Evolutionary conservation across 2,797 vertebrate species (phyloP).

Genomic region (Poecilia velifera): DNA sequence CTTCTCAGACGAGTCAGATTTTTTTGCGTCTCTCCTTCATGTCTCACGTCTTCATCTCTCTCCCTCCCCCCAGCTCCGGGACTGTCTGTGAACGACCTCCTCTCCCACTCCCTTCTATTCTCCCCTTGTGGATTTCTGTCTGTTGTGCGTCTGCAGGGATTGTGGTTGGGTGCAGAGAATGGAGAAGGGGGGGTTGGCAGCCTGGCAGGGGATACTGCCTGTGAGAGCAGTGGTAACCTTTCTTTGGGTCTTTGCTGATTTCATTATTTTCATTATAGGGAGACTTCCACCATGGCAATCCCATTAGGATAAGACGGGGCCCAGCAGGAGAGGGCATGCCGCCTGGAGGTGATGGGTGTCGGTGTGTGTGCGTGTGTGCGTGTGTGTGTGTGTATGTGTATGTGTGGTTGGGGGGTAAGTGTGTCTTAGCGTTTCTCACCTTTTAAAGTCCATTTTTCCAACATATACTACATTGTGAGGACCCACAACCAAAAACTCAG

Average conservation of each 20-base stretch:
- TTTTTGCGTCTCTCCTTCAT: conserved; percentile 28
- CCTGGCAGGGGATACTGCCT: conserved; percentile 52
- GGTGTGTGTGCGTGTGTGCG: conserved; percentile 33
- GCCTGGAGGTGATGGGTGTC: conserved; percentile 52
- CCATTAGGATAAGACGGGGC: conserved; percentile 76
- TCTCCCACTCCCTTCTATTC: conserved; percentile 19
- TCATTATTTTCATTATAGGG: conserved; percentile 77
- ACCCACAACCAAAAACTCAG: background rate
- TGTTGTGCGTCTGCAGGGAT: conserved; percentile 11
- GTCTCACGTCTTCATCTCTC: conserved; percentile 29
- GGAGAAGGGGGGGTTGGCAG: conserved; percentile 14
- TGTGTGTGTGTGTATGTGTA: conserved; percentile 21
- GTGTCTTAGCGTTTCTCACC: background rate
- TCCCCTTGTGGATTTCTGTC: conserved; percentile 42
- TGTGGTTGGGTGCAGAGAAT: background rate
- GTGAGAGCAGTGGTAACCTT: conserved; percentile 64
- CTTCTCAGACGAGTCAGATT: background rate
- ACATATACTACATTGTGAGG: background rate
- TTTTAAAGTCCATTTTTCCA: background rate
- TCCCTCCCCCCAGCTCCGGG: conserved; percentile 15
- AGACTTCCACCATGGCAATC: conserved; percentile 79
- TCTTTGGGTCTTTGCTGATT: conserved; percentile 72
- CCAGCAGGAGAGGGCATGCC: conserved; percentile 65
- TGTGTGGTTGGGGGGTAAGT: background rate
- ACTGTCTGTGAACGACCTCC: conserved; percentile 38